Conservation (phyloP, 2,888 invertebrate species). For the Teleogryllus oceanicus region DNA sequence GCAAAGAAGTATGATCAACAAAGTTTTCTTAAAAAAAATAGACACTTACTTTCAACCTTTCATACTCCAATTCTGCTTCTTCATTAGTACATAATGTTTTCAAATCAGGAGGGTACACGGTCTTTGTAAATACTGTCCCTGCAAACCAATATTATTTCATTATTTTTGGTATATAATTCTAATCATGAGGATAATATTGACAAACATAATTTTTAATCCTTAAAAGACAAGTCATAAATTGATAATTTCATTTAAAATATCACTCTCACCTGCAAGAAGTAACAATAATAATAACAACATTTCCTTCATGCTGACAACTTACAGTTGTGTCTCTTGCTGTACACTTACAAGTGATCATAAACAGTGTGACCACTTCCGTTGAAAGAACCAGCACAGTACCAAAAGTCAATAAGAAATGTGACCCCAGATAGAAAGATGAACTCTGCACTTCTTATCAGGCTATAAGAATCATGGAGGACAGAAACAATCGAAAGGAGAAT, state of each 20-base stretch:
- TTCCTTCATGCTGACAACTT: too few relatives aligned
- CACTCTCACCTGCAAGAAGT: too few relatives aligned
- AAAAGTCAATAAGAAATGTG: not conserved
- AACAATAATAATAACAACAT: too few relatives aligned
- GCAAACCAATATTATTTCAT: not conserved
- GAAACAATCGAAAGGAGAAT: not conserved
- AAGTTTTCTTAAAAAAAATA: not conserved
- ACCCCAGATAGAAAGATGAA: not conserved
- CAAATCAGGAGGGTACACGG: not conserved
- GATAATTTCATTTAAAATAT: too few relatives aligned
- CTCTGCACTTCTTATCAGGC: not conserved
- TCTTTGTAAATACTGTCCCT: not conserved
- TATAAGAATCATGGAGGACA: not conserved
- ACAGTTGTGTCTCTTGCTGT: too few relatives aligned
- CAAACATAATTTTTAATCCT: too few relatives aligned
- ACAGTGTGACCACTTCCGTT: too few relatives aligned
- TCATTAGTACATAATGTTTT: not conserved
- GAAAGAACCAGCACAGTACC: not conserved
- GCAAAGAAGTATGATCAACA: not conserved
- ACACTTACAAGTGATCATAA: too few relatives aligned
- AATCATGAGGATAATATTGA: too few relatives aligned
- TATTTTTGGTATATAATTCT: too few relatives aligned
- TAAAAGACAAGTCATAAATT: too few relatives aligned
- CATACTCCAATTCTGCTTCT: constrained; percentile 8
- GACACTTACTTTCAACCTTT: not conserved